These are phyloP conservation scores for Entomyzon cyanotis DNA, from an alignment of 2,113 vertebrate genomes.

Conservation along the genomic window DNA sequence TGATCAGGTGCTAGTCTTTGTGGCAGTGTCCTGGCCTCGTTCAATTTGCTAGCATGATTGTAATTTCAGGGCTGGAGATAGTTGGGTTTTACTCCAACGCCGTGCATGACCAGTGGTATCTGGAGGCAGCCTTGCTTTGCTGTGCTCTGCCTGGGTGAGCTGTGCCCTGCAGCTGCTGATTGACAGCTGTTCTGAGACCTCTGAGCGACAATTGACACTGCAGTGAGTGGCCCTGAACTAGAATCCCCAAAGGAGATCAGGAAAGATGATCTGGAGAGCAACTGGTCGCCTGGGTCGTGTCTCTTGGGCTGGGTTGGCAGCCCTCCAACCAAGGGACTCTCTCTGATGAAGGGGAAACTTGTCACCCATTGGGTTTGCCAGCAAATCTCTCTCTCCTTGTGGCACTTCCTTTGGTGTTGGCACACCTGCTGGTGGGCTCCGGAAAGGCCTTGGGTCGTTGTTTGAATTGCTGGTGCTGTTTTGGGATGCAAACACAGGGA, in stretches of 20 bases:
- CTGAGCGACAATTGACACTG: background rate
- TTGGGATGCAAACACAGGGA: background rate
- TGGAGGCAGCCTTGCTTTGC: background rate
- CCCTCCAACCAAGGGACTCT: background rate
- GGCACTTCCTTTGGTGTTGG: background rate
- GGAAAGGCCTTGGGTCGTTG: background rate
- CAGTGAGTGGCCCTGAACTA: background rate
- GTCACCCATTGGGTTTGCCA: background rate
- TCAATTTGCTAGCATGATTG: background rate
- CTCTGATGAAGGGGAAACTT: rapidly evolving
- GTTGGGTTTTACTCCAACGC: background rate
- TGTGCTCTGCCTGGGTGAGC: background rate
- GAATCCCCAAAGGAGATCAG: background rate
- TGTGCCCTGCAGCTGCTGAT: background rate
- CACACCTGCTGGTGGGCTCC: background rate
- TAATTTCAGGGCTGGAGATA: background rate
- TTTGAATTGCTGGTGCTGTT: background rate
- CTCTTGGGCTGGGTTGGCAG: background rate
- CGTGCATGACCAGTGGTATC: rapidly evolving
- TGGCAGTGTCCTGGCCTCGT: background rate
- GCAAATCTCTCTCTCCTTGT: background rate
- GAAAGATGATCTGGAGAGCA: slow-evolving; percentile 30
- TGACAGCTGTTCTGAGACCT: slow-evolving; percentile 4
- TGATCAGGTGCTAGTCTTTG: background rate
- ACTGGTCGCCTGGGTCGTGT: background rate